These are phyloP conservation scores for Acleris emargana DNA, from an alignment of 2,888 invertebrate species.

Conservation along the genomic window DNA sequence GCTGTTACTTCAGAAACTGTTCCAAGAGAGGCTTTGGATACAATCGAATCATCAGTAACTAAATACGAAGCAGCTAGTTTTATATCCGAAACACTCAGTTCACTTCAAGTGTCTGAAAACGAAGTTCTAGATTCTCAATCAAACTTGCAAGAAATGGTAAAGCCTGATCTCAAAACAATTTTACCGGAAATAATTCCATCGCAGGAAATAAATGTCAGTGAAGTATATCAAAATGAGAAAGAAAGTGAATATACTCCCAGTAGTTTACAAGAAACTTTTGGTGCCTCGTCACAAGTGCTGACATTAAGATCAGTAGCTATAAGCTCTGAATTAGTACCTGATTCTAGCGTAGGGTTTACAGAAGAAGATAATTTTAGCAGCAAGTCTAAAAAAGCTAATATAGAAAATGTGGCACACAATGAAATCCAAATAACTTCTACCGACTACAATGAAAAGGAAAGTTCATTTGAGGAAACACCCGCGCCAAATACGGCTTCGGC, in stretches of 20 bases:
- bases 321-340: conserved; percentile 73
- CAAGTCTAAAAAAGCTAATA: conserved; percentile 68
- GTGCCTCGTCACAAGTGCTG: conserved; percentile 70
- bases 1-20: conserved; percentile 77
- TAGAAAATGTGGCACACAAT: conserved; percentile 79
- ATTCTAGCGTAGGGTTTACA: conserved; percentile 63
- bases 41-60: conserved; percentile 52
- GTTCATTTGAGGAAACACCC: conserved; percentile 43
- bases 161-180: conserved; percentile 58
- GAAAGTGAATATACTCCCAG: conserved; percentile 55
- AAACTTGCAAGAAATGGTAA: conserved; percentile 48
- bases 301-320: conserved; percentile 78
- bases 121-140: conserved; percentile 74
- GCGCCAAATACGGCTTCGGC: conserved; percentile 52
- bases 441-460: conserved; percentile 84
- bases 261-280: conserved; percentile 50
- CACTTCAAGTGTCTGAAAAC: conserved; percentile 69
- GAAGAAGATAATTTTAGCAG: conserved; percentile 42
- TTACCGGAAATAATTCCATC: conserved; percentile 56
- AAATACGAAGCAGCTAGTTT: conserved; percentile 65
- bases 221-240: conserved; percentile 68
- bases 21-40: conserved; percentile 57
- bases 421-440: conserved; percentile 81
- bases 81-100: conserved; percentile 55
- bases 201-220: conserved; percentile 60